A percentile compares a stretch with the other conserved stretches of the same genome.
phyloP scores from a whole-genome alignment of 2,888 invertebrate genomes.

The Macrophya alboannulata region DNA sequence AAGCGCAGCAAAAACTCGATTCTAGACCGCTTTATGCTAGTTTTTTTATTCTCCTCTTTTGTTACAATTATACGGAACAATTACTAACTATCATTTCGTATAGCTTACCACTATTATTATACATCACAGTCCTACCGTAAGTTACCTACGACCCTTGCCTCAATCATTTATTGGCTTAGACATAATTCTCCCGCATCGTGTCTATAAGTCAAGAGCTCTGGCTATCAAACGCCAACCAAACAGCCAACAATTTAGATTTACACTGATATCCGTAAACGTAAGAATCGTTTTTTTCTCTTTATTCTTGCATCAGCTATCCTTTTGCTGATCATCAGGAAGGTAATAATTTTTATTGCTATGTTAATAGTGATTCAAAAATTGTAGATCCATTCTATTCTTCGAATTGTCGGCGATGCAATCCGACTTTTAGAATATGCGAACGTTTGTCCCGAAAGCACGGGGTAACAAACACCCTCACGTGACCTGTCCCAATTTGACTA shows the following conservation, averaged over 20 bases:
- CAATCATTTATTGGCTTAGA: not conserved
- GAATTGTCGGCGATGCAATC: not conserved
- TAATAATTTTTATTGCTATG: not conserved
- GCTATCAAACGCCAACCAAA: not conserved
- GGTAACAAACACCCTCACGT: conserved; percentile 44
- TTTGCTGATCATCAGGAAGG: not conserved
- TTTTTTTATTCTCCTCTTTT: conserved; percentile 36
- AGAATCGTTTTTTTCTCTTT: not conserved
- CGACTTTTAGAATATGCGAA: not conserved
- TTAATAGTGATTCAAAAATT: not conserved
- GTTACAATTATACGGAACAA: conserved; percentile 64
- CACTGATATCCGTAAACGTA: not conserved
- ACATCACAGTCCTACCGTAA: conserved; percentile 59
- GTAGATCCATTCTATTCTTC: not conserved
- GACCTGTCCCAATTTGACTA: conserved; percentile 50
- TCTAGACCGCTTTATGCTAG: not conserved
- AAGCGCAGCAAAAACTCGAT: conserved; percentile 14
- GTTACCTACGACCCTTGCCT: not conserved
- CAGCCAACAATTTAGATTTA: not conserved
- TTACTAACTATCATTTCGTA: conserved; percentile 21
- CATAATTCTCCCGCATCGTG: not conserved
- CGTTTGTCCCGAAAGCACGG: not conserved
- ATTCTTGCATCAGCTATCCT: not conserved
- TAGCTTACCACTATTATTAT: not conserved
- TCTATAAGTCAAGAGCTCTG: not conserved